Conservation (phyloP, 2,797 vertebrate species). For the Aphelocoma californica region DNA sequence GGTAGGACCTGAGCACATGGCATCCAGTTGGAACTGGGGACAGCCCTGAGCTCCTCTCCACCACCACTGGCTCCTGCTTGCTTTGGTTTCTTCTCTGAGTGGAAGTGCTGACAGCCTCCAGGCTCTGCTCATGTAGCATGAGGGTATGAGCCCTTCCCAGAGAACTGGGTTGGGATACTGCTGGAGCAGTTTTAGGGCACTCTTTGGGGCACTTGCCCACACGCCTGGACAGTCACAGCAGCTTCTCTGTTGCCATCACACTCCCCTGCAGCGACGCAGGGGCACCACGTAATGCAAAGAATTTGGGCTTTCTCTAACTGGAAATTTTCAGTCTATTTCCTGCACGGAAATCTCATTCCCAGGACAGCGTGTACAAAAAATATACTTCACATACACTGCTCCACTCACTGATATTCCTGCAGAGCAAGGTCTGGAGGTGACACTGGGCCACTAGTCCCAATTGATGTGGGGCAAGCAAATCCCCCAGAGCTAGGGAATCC, state of each 20-base stretch:
- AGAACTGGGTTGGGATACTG: neutral
- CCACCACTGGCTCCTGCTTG: neutral
- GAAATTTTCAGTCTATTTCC: neutral
- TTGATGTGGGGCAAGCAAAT: neutral
- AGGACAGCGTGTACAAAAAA: neutral
- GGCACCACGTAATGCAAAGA: neutral
- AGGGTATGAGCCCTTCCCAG: neutral
- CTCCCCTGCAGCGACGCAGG: fast-evolving
- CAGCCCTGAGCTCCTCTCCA: neutral
- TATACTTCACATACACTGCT: neutral
- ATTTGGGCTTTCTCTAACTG: neutral
- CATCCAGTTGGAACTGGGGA: neutral
- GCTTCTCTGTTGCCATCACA: neutral
- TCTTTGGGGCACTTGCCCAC: neutral
- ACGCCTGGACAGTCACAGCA: neutral
- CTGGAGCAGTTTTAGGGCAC: neutral
- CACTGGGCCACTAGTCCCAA: neutral
- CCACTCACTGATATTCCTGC: neutral
- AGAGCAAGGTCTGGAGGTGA: neutral
- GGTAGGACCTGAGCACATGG: neutral
- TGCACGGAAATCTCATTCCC: neutral
- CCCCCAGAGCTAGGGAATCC: neutral
- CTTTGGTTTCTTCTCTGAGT: neutral
- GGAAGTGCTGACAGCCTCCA: neutral
- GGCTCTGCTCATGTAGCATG: neutral